Evolutionary conservation across 2,888 invertebrate genomes (phyloP).

Genomic region (Tetanocera ferruginea): DNA sequence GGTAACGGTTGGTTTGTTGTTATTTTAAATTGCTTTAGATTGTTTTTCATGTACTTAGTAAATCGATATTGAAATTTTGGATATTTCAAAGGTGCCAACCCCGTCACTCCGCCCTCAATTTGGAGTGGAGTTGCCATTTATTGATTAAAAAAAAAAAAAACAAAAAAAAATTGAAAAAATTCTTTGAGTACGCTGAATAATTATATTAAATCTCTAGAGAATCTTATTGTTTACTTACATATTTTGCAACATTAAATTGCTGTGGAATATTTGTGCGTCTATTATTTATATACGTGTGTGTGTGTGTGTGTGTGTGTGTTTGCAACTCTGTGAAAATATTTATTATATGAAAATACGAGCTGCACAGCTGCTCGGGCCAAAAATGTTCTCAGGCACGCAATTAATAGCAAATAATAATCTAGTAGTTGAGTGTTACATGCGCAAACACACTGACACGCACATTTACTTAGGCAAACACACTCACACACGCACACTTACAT

Average conservation of each 20-base stretch:
- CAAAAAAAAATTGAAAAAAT: neutral
- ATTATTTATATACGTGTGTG: neutral
- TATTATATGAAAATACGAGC: conserved; percentile 3
- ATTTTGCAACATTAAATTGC: too few species aligned
- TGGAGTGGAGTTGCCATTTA: neutral
- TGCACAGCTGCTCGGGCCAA: neutral
- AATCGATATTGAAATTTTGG: neutral
- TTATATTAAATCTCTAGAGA: too few species aligned
- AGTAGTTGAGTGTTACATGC: conserved; percentile 2
- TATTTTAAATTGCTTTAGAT: neutral
- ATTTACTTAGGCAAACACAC: neutral
- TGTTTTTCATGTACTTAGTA: neutral
- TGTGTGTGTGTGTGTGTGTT: neutral
- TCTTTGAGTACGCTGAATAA: neutral
- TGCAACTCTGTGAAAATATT: neutral
- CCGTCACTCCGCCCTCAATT: neutral
- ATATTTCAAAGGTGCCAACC: too few species aligned
- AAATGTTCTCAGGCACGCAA: conserved; percentile 37
- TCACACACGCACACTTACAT: neutral
- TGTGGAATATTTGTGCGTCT: too few species aligned
- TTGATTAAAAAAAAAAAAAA: neutral
- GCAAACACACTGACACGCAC: conserved; percentile 1
- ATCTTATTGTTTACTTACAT: too few species aligned
- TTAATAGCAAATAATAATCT: conserved; percentile 37
- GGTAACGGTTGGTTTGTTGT: too few species aligned